phyloP scores from a whole-genome alignment of 2,888 invertebrate genomes.

The Nephrotoma flavescens region DNA sequence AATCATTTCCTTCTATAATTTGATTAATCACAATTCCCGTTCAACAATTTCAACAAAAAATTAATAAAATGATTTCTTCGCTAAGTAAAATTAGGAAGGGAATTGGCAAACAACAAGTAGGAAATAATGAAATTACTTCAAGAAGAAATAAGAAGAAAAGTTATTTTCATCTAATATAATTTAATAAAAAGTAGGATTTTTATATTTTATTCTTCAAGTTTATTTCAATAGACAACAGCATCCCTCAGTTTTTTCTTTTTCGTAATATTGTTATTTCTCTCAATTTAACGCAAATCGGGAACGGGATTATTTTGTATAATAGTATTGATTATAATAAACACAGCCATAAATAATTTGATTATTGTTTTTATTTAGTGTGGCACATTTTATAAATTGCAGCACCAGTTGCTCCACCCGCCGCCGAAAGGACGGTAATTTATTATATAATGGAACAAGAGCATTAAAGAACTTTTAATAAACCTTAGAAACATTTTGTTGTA shows the following conservation, averaged over 20 bases:
- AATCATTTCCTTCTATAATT: neutral
- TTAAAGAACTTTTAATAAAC: too few species aligned
- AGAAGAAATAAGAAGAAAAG: neutral
- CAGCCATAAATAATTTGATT: neutral
- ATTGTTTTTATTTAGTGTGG: too few species aligned
- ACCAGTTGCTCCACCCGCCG: too few species aligned
- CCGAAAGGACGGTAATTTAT: too few species aligned
- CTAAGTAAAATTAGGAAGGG: neutral
- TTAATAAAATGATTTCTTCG: neutral
- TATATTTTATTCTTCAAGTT: neutral
- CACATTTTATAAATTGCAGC: too few species aligned
- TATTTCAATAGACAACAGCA: neutral
- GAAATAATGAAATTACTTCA: neutral
- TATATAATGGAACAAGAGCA: too few species aligned
- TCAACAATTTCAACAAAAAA: neutral
- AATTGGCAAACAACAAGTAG: neutral
- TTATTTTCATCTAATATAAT: neutral
- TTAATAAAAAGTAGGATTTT: neutral
- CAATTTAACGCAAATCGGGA: neutral
- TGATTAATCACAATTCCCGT: neutral
- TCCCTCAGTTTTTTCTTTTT: neutral
- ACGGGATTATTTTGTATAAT: neutral
- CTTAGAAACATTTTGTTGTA: too few species aligned
- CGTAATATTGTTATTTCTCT: neutral
- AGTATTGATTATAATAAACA: neutral